phyloP scores from a whole-genome alignment of 2,888 invertebrate genomes.

The Oligia latruncula region DNA sequence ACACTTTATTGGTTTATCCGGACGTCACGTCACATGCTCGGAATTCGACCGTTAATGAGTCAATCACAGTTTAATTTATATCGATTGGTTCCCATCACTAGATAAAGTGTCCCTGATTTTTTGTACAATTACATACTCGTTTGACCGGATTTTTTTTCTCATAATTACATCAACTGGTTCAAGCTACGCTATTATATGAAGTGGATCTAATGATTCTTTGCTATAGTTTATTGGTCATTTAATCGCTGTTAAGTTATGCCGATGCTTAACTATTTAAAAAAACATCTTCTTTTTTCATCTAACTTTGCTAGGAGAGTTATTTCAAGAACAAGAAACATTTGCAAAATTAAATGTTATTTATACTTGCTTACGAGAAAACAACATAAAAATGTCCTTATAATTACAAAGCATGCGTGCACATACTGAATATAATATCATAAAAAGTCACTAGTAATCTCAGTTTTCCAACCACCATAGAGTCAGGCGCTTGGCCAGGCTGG shows the following conservation, averaged over 20 bases:
- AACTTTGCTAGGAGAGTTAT: neutral
- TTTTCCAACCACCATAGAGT: conserved; percentile 64
- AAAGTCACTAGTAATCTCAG: conserved; percentile 73
- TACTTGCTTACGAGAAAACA: conserved; percentile 46
- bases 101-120: conserved; percentile 69
- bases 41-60: conserved; percentile 58
- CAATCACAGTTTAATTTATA: conserved; percentile 64
- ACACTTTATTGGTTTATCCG: conserved; percentile 19
- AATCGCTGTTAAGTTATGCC: conserved; percentile 30
- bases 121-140: conserved; percentile 67
- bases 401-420: conserved; percentile 47
- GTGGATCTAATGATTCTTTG: conserved; percentile 55
- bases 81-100: conserved; percentile 68
- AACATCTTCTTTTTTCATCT: conserved; percentile 14
- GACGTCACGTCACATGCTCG: conserved; percentile 41
- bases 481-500: conserved; percentile 63
- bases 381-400: conserved; percentile 49
- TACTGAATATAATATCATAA: conserved; percentile 61
- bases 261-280: conserved; percentile 4
- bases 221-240: conserved; percentile 54
- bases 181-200: conserved; percentile 53
- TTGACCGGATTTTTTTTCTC: conserved; percentile 67
- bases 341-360: conserved; percentile 45
- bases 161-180: conserved; percentile 70
- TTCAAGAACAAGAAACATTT: conserved; percentile 13